A percentile compares a stretch with the other conserved stretches of the same genome.
These are phyloP conservation scores for Chrosomus eos DNA, from an alignment of 2,797 vertebrate genomes.

Conservation along the genomic window DNA sequence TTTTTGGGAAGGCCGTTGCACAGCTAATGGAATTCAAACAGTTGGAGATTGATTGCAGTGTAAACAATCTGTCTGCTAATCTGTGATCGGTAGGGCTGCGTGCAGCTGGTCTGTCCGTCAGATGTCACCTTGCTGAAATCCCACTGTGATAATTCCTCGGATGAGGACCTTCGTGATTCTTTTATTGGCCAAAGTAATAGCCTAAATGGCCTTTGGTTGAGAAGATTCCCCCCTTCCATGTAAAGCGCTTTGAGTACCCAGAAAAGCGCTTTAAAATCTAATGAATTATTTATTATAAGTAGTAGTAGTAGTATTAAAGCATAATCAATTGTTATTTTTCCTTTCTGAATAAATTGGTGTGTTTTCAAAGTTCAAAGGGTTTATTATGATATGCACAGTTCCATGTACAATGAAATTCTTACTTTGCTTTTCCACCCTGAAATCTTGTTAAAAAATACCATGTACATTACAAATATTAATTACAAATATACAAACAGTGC, in stretches of 20 bases:
- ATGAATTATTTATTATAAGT: no score
- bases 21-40: constrained; percentile 36
- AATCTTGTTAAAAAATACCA: no score
- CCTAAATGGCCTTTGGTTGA: background rate
- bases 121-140: constrained; percentile 53
- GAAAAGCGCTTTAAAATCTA: no score
- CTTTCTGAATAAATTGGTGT: background rate
- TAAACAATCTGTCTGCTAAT: constrained; percentile 54
- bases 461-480: no score
- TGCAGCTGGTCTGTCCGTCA: constrained; percentile 27
- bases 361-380: no score
- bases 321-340: background rate
- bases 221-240: no score
- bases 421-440: no score
- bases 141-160: constrained; percentile 33
- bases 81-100: constrained; percentile 11
- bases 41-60: constrained; percentile 29
- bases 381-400: no score
- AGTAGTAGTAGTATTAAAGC: no score
- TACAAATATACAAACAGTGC: no score
- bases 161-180: background rate
- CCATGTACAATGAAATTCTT: no score
- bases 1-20: background rate
- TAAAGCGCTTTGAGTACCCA: no score
- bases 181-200: constrained; percentile 7